Evolutionary conservation across 2,797 vertebrate genomes (phyloP), one percentile per base, ranked within the genome.

Genomic region (Odontamblyopus rebecca): DNA sequence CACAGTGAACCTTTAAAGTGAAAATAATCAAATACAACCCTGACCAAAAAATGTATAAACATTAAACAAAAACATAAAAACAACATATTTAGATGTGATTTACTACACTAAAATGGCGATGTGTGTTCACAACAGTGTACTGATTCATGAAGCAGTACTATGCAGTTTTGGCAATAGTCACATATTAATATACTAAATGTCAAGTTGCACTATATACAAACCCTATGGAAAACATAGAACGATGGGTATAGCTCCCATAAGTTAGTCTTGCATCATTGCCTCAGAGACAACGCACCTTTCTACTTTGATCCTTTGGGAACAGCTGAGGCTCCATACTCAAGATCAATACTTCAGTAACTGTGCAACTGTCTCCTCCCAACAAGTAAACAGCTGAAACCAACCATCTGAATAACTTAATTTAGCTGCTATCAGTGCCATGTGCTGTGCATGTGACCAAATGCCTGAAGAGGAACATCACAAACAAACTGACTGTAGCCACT

Each of bases 361-460:
- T 13, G 60, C 62, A 30, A 30, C 23, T 63, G 64, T 65, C 44
- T 68, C 6, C 59, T 29, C 41, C 66, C n/a, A 74, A 75, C 57
- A 71, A 41, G 38, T 15, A 76, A 80, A 76, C 66, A 82, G 74
- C 78, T 72, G 66, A 79, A 59, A 63, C 54, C 71, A 73, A 76
- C 70, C 48, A 81, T 61, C 79, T 8, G 69, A 56, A 78, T 59
- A 65, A 86, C 79, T 71, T 54, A 75, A 78, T 73, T 68, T 11
- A 67, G 68, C 68, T 66, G 65, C 27, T 72, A 48, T 48, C 44
- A 48, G 15, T 15, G 44, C 44, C 15, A 77, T 67, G 76, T 9
- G 69, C 71, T 65, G 27, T 53, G 64, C 71, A 82, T 79, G 82
- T 81, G 44, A 61, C 35, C 18, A 76, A 84, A 82, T 81, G 74